Evolutionary conservation across 2,888 invertebrate species (phyloP).

Genomic region (Orthosia incerta): DNA sequence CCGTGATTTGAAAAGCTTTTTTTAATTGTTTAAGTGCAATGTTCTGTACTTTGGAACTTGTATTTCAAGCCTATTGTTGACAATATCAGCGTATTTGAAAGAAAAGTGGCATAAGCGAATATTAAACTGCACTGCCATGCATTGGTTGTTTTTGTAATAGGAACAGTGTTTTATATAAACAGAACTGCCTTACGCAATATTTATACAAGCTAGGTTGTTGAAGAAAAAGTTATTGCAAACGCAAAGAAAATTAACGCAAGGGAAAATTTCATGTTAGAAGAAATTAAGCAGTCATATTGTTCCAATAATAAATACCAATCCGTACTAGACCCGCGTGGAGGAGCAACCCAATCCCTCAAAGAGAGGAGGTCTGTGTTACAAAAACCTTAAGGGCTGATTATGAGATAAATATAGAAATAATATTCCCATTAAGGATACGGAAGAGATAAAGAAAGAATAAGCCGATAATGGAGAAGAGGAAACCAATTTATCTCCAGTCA

Average conservation of each 20-base stretch:
- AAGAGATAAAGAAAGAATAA: conserved; percentile 22
- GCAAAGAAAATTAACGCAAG: neutral
- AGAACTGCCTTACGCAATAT: conserved; percentile 9
- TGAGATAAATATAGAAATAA: neutral
- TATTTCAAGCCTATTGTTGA: conserved; percentile 13
- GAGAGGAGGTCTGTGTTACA: neutral
- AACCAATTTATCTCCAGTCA: conserved; percentile 19
- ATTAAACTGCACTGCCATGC: neutral
- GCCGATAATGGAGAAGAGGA: conserved; percentile 17
- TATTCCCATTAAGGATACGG: conserved; percentile 1
- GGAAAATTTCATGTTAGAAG: neutral
- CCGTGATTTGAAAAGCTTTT: conserved; percentile 22
- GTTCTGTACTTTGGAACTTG: conserved; percentile 37
- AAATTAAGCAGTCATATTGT: neutral
- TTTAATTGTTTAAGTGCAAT: conserved; percentile 31
- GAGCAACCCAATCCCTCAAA: neutral
- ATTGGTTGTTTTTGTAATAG: conserved; percentile 21
- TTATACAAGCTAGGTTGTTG: neutral
- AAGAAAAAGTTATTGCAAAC: neutral
- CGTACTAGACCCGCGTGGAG: neutral
- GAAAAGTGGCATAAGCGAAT: conserved; percentile 7
- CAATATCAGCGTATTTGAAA: conserved; percentile 8
- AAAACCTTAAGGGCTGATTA: neutral
- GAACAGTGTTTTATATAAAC: conserved; percentile 6
- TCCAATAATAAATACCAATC: conserved; percentile 5